Evolutionary conservation across 2,888 invertebrate species (phyloP), one percentile per base, ranked within the genome.

Genomic region (Prosopocoilus inquinatus): DNA sequence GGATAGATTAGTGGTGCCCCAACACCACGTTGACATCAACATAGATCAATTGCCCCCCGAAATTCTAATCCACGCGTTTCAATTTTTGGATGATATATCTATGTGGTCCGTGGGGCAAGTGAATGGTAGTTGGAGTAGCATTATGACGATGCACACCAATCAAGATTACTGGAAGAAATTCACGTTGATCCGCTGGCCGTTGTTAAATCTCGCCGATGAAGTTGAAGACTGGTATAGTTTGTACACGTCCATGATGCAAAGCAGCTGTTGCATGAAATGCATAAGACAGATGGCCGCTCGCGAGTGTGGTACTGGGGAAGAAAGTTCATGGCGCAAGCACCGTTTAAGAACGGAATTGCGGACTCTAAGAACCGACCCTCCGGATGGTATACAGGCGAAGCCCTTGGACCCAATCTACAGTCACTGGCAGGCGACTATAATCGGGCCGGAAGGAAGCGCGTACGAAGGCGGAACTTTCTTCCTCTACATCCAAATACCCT

Each of bases 401-500:
- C 92, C 93, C 0, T 77, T 94, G 46, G 93, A 94, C 78, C 80
- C 83, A 58, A 84, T 86, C 76, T 89, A 88, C 69, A 91, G 89
- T 70, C 94, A 95, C 76, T 96, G 96, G 96, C 94, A 95, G 78
- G 96, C 96, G 1, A 89, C 90, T 51, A 91, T 96, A 67, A 87
- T 90, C 16, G 96, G 96, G 0, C 96, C 96, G 7, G 87, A 87
- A 32, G 94, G 93, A 33, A 94, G 94, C 73, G 94, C 96, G 0
- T 96, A 96, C 71, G 95, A 96, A 75, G 96, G 96, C 11, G 96
- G 96, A 5, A 81, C 92, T 55, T 96, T 96, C 78, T 94, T 90
- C 72, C 81, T 96, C 4, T 94, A 93, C 74, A 83, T 96, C 57
- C 92, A 93, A 78, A 91, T 95, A 66, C 94, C 94, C 9, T 87